phyloP scores from a whole-genome alignment of 1,140 invertebrate species.

The Leptinotarsa defecta region DNA sequence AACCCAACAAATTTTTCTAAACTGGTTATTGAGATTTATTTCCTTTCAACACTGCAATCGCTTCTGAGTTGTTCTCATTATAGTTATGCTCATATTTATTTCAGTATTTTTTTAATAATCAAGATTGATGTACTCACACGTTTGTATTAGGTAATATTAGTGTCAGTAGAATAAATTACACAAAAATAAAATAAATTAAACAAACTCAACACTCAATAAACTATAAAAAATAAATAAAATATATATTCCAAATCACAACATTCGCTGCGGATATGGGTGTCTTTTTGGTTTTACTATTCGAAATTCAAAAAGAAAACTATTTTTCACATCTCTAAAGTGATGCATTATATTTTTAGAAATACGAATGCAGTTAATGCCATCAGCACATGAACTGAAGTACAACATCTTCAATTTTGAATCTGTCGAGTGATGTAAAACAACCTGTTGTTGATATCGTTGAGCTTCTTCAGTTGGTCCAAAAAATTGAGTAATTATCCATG shows the following conservation, averaged over 20 bases:
- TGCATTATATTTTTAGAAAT: constrained; percentile 48
- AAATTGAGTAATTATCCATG: constrained; percentile 50
- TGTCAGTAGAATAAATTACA: no score
- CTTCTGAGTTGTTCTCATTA: no score
- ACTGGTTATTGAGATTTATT: no score
- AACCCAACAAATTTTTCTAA: no score
- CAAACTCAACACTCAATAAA: neutral
- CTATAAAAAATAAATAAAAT: constrained; percentile 3
- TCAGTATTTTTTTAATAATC: no score
- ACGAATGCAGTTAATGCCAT: constrained; percentile 48
- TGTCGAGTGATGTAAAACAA: constrained; percentile 47
- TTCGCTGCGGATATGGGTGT: constrained; percentile 43
- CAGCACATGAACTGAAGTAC: constrained; percentile 45
- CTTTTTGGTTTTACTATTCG: constrained; percentile 46
- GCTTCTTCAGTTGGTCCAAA: constrained; percentile 48
- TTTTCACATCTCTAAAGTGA: constrained; percentile 48
- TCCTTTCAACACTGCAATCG: no score
- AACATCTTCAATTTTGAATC: constrained; percentile 50
- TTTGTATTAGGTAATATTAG: no score
- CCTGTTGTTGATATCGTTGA: constrained; percentile 47
- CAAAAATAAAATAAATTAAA: no score
- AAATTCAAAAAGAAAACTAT: constrained; percentile 50
- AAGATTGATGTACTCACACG: no score
- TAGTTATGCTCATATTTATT: no score
- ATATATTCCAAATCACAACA: constrained; percentile 30